Evolutionary conservation across 2,888 invertebrate genomes (phyloP).

Genomic region (Dorcus parallelipipedus): DNA sequence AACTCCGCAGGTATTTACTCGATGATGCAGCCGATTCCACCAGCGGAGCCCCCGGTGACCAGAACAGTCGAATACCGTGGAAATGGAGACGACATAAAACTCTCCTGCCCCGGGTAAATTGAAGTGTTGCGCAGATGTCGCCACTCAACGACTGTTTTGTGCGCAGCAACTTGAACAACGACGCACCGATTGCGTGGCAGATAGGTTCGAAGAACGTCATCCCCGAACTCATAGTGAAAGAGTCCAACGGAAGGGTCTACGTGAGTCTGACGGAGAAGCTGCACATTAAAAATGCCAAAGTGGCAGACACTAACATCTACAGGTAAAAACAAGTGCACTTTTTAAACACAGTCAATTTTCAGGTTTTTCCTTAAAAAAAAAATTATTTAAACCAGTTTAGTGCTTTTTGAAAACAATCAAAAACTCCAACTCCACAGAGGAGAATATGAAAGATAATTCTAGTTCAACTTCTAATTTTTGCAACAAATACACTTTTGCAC

Average conservation of each 20-base stretch:
- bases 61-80: slow-evolving; percentile 46
- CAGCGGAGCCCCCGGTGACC: slow-evolving; percentile 46
- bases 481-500: no score
- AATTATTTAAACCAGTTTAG: no score
- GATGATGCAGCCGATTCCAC: slow-evolving; percentile 51
- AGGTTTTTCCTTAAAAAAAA: no score
- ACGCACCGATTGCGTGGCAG: slow-evolving; percentile 58
- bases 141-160: not conserved
- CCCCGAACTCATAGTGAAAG: slow-evolving; percentile 49
- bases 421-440: no score
- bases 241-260: slow-evolving; percentile 55
- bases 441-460: no score
- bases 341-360: not conserved
- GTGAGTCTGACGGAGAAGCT: slow-evolving; percentile 58
- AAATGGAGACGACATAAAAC: slow-evolving; percentile 41
- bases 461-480: no score
- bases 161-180: slow-evolving; percentile 52
- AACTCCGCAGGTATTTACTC: slow-evolving; percentile 62
- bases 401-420: no score
- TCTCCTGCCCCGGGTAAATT: slow-evolving; percentile 54
- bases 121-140: not conserved
- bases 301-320: slow-evolving; percentile 58
- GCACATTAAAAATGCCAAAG: slow-evolving; percentile 52
- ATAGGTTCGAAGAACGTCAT: slow-evolving; percentile 52
- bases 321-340: slow-evolving; percentile 46